Percentiles rank a stretch among this genome's conserved stretches.
These are phyloP conservation scores for Cataglyphis livida DNA, from an alignment of 2,888 invertebrate genomes.

Conservation along the genomic window DNA sequence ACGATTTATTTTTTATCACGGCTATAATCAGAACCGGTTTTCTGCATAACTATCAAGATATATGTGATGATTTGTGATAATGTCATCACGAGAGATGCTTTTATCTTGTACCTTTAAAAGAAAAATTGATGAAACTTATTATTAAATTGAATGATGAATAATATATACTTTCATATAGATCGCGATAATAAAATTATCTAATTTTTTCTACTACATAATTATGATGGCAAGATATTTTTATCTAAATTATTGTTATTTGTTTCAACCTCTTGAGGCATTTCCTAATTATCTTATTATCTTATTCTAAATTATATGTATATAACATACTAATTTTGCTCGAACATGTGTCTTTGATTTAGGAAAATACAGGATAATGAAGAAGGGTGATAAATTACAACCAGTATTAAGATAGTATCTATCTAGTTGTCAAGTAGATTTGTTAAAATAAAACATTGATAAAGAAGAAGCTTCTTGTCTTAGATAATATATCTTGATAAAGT, in stretches of 20 bases:
- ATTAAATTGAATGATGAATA: background rate
- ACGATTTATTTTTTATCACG: background rate
- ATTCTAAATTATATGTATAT: background rate
- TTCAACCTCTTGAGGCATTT: background rate
- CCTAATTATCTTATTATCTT: constrained; percentile 22
- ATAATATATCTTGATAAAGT: constrained; percentile 3
- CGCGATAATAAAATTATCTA: background rate
- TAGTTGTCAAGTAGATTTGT: background rate
- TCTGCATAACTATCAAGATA: constrained; percentile 5
- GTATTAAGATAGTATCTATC: background rate
- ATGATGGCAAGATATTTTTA: background rate
- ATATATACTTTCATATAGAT: background rate
- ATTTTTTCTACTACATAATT: background rate
- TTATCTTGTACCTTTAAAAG: background rate
- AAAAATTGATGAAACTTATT: background rate
- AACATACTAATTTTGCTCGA: background rate
- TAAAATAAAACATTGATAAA: constrained; percentile 21
- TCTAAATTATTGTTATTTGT: background rate
- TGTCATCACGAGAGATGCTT: background rate
- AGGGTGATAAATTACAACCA: background rate
- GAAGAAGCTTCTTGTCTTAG: background rate
- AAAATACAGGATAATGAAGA: background rate
- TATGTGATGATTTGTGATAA: background rate
- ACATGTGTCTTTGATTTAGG: background rate
- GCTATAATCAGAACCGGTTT: background rate